Evolutionary conservation across 2,113 vertebrate species (phyloP).

Genomic region (Misgurnus mizolepis): DNA sequence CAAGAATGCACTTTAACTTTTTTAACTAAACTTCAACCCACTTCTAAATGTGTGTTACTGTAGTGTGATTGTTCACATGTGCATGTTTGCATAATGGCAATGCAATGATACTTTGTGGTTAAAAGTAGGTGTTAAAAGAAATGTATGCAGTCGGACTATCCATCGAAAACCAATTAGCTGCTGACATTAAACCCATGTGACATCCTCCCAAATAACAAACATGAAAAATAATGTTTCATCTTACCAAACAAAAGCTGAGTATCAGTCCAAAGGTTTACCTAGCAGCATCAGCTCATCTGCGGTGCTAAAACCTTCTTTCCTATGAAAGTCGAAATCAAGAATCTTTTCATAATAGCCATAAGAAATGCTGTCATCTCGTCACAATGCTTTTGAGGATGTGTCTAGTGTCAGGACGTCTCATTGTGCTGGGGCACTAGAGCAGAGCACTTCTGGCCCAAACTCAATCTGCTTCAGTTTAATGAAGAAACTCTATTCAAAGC

Average conservation of each 20-base stretch:
- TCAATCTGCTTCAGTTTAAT: conserved; percentile 33
- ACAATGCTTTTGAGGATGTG: conserved; percentile 14
- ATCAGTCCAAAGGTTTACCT: conserved; percentile 1
- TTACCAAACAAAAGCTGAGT: not conserved
- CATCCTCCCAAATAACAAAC: not conserved
- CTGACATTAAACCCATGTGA: not conserved
- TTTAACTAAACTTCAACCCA: no score
- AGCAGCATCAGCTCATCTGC: conserved; percentile 1
- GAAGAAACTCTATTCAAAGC: conserved; percentile 42
- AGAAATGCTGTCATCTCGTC: conserved; percentile 27
- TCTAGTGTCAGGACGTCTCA: conserved; percentile 15
- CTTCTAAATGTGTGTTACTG: no score
- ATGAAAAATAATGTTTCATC: not conserved
- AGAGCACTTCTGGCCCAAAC: conserved; percentile 28
- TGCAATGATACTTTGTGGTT: no score
- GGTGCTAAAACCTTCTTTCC: conserved; percentile 12
- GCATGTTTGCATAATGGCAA: no score
- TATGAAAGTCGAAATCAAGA: not conserved
- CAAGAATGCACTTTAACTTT: no score
- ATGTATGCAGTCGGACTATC: not conserved
- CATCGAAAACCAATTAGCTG: not conserved
- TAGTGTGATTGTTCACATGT: no score
- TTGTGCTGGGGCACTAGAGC: conserved; percentile 32
- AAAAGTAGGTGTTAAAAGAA: no score
- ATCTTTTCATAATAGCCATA: conserved; percentile 25